Evolutionary conservation across 2,797 vertebrate genomes (phyloP).

Genomic region (Mormyrops boulengeri): DNA sequence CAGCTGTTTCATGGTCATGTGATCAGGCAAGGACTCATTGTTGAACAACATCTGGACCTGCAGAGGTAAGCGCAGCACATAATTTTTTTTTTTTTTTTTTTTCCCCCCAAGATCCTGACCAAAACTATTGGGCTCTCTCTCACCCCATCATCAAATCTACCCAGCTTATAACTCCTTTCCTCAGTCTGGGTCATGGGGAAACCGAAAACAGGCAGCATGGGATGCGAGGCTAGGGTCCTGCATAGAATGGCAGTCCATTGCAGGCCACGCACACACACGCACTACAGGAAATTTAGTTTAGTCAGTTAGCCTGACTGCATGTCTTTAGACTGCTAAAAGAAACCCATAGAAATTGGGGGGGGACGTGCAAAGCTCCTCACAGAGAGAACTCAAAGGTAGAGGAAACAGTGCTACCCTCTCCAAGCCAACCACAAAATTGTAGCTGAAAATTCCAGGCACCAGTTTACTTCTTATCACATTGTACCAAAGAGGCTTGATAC

Average conservation of each 20-base stretch:
- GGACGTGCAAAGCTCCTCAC: background rate
- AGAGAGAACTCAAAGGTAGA: background rate
- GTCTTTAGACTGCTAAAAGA: background rate
- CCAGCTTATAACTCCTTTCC: background rate
- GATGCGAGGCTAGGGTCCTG: background rate
- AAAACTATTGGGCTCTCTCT: background rate
- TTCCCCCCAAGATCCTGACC: background rate
- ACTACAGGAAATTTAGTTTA: background rate
- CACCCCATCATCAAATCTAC: background rate
- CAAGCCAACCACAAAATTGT: background rate
- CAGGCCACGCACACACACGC: background rate
- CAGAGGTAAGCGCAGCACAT: background rate
- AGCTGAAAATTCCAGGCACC: background rate
- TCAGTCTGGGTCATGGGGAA: background rate
- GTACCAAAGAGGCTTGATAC: background rate
- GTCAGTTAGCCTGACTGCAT: background rate
- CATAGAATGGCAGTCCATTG: background rate
- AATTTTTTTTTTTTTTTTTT: background rate
- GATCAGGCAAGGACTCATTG: constrained; percentile 84
- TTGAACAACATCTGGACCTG: constrained; percentile 93
- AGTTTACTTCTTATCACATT: background rate
- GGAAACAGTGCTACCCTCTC: background rate
- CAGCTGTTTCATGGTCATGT: constrained; percentile 95
- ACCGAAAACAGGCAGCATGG: background rate
- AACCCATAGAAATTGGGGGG: background rate